phyloP scores from a whole-genome alignment of 2,888 invertebrate genomes.

The Heliconius cydno region DNA sequence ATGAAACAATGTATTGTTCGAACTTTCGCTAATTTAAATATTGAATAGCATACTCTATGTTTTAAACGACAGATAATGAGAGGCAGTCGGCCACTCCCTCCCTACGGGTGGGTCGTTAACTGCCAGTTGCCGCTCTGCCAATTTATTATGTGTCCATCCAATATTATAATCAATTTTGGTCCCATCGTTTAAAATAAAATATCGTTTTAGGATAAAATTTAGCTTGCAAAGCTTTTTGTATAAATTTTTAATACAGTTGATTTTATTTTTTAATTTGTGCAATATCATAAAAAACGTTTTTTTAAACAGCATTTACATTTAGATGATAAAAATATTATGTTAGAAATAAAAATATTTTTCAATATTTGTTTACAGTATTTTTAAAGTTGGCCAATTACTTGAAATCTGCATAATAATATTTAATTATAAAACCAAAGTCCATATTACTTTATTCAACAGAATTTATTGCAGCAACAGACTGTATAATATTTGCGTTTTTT shows the following conservation, averaged over 20 bases:
- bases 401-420: constrained; percentile 27
- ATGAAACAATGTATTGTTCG: constrained; percentile 48
- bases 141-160: constrained; percentile 39
- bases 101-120: constrained; percentile 23
- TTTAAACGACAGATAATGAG: constrained; percentile 50
- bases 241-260: neutral
- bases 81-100: constrained; percentile 47
- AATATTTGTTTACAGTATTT: constrained; percentile 29
- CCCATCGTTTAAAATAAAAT: constrained; percentile 37
- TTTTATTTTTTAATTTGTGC: neutral
- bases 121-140: constrained; percentile 30
- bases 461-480: neutral
- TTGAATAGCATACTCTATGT: constrained; percentile 47
- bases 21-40: constrained; percentile 57
- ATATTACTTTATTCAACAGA: neutral
- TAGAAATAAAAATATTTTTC: neutral
- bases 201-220: constrained; percentile 29
- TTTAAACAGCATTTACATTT: neutral
- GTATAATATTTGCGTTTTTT: neutral
- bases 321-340: constrained; percentile 10
- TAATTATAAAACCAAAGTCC: neutral
- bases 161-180: constrained; percentile 46
- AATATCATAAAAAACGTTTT: neutral
- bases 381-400: constrained; percentile 29
- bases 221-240: neutral